Conservation (phyloP, 1,140 invertebrate genomes). For the Dreissena rostriformis region DNA sequence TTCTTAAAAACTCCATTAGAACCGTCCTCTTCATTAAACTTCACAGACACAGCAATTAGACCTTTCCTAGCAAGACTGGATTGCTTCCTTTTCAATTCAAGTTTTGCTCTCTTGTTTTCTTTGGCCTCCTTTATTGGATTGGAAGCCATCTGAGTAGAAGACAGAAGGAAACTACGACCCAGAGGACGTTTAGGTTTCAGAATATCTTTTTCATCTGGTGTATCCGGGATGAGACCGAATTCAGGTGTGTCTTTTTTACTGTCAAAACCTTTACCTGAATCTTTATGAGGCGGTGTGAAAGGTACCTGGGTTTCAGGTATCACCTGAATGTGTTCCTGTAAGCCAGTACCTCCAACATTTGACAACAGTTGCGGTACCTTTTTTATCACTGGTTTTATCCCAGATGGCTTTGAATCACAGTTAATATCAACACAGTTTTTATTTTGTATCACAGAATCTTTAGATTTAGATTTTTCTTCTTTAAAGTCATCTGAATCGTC, state of each 20-base stretch:
- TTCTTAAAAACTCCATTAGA: not conserved
- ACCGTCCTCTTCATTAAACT: slow-evolving; percentile 40
- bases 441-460: no score
- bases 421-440: no score
- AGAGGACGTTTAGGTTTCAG: slow-evolving; percentile 33
- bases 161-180: slow-evolving; percentile 46
- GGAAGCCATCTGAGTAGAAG: slow-evolving; percentile 17
- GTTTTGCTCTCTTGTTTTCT: slow-evolving; percentile 37
- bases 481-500: not conserved
- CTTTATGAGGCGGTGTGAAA: slow-evolving; percentile 26
- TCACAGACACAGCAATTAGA: slow-evolving; percentile 22
- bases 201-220: slow-evolving; percentile 34
- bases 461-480: not conserved
- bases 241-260: not conserved
- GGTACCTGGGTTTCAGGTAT: slow-evolving; percentile 43
- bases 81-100: slow-evolving; percentile 33
- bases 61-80: slow-evolving; percentile 25
- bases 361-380: not conserved
- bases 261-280: not conserved
- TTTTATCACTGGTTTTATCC: not conserved
- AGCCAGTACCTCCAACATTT: not conserved
- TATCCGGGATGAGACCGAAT: slow-evolving; percentile 43
- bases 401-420: no score
- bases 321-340: not conserved
- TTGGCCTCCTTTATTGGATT: slow-evolving; percentile 54